A percentile compares a stretch with the other conserved stretches of the same genome.
Evolutionary conservation across 2,888 invertebrate species (phyloP).

Genomic region (Drosophila rellima): DNA sequence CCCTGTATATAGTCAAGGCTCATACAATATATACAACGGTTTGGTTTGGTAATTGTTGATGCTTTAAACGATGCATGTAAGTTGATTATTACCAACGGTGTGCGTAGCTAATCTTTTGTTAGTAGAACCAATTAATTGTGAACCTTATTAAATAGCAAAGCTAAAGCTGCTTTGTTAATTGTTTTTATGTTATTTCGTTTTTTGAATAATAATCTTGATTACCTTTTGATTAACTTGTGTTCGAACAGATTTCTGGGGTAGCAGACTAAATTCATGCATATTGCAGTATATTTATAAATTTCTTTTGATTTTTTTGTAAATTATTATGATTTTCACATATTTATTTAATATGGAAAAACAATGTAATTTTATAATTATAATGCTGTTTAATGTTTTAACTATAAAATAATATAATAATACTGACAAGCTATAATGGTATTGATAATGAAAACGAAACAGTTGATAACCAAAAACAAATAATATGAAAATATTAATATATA

Average conservation of each 20-base stretch:
- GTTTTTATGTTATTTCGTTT: slow-evolving; percentile 6
- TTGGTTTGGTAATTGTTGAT: slow-evolving; percentile 61
- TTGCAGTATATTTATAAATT: slow-evolving; percentile 54
- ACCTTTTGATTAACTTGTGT: slow-evolving; percentile 44
- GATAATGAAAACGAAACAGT: slow-evolving; percentile 66
- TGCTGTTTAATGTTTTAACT: slow-evolving; percentile 65
- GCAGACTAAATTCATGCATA: slow-evolving; percentile 85
- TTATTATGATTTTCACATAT: slow-evolving; percentile 50
- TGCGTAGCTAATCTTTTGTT: slow-evolving; percentile 68
- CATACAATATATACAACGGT: slow-evolving; percentile 9
- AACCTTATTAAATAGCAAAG: slow-evolving; percentile 20
- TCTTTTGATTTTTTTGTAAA: slow-evolving; percentile 36
- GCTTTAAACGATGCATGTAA: slow-evolving; percentile 72
- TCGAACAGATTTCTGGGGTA: slow-evolving; percentile 84
- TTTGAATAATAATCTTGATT: slow-evolving; percentile 11
- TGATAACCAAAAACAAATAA: slow-evolving; percentile 65
- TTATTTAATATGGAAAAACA: slow-evolving; percentile 65
- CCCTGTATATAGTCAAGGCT: slow-evolving; percentile 16
- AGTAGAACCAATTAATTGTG: slow-evolving; percentile 16
- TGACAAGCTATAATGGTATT: slow-evolving; percentile 71
- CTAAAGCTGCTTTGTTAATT: slow-evolving; percentile 37
- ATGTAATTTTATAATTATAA: slow-evolving; percentile 62
- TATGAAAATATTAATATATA: slow-evolving; percentile 69
- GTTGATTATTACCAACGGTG: slow-evolving; percentile 67
- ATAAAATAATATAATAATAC: slow-evolving; percentile 69